Evolutionary conservation across 2,888 invertebrate species (phyloP).

Genomic region (Tachina lurida): DNA sequence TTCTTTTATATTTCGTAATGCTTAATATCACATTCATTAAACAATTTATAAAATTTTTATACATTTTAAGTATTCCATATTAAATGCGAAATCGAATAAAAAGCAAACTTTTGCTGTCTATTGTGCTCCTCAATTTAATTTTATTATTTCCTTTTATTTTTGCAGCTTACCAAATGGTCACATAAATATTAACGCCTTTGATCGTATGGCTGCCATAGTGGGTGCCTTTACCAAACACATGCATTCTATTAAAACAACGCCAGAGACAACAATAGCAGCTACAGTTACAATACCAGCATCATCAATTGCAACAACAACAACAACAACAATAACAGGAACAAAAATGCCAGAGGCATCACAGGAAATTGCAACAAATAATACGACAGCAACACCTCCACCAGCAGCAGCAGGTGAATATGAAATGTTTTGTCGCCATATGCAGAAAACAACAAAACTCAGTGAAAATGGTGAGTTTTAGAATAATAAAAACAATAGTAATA

Average conservation of each 20-base stretch:
- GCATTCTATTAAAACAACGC: slow-evolving; percentile 79
- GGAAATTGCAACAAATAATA: slow-evolving; percentile 12
- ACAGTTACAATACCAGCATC: background rate
- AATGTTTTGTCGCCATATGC: slow-evolving; percentile 82
- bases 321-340: background rate
- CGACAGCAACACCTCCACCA: slow-evolving; percentile 24
- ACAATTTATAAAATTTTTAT: slow-evolving; percentile 1
- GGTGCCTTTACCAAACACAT: slow-evolving; percentile 83
- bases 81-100: background rate
- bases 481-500: too few relatives aligned
- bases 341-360: slow-evolving; percentile 66
- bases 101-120: slow-evolving; percentile 20
- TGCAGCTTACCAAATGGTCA: slow-evolving; percentile 91
- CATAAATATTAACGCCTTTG: slow-evolving; percentile 88
- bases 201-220: slow-evolving; percentile 83
- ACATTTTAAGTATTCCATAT: slow-evolving; percentile 10
- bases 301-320: background rate
- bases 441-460: slow-evolving; percentile 80
- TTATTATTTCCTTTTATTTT: slow-evolving; percentile 73
- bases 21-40: slow-evolving; percentile 18
- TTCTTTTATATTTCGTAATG: background rate
- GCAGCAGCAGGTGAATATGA: slow-evolving; percentile 79
- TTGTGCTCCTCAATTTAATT: slow-evolving; percentile 50
- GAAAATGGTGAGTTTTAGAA: slow-evolving; percentile 81
- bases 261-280: slow-evolving; percentile 65